Conservation (phyloP, 2,888 invertebrate species). For the Bursaphelenchus okinawaensis region DNA sequence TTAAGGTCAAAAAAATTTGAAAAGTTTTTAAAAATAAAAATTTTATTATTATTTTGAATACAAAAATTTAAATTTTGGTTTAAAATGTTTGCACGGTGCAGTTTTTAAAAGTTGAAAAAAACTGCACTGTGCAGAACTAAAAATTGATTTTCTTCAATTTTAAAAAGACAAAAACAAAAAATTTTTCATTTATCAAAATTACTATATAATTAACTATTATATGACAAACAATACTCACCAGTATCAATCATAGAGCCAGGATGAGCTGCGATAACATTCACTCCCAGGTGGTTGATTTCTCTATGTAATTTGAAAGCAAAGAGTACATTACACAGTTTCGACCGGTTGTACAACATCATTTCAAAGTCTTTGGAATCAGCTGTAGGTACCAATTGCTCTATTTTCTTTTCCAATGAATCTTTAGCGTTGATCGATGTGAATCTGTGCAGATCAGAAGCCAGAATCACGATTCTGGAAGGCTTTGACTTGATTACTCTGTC, state of each 20-base stretch:
- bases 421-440: conserved; percentile 23
- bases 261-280: conserved; percentile 70
- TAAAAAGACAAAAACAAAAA: too few relatives aligned
- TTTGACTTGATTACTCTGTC: conserved; percentile 65
- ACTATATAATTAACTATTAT: too few relatives aligned
- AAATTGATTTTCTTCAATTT: too few relatives aligned
- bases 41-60: too few relatives aligned
- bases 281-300: conserved; percentile 35
- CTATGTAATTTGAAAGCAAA: conserved; percentile 44
- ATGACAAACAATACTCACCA: too few relatives aligned
- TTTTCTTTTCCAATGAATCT: conserved; percentile 28
- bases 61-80: too few relatives aligned
- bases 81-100: too few relatives aligned
- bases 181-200: too few relatives aligned
- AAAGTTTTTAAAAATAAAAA: too few relatives aligned
- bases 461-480: conserved; percentile 71
- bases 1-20: too few relatives aligned
- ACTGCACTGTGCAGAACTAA: too few relatives aligned
- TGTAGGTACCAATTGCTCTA: conserved; percentile 32
- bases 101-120: too few relatives aligned
- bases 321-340: conserved; percentile 51
- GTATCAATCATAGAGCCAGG: conserved; percentile 85
- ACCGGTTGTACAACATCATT: conserved; percentile 39
- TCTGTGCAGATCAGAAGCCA: conserved; percentile 79
- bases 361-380: conserved; percentile 19